phyloP scores from a whole-genome alignment of 2,888 invertebrate species.

The Epinotia brunnichana region DNA sequence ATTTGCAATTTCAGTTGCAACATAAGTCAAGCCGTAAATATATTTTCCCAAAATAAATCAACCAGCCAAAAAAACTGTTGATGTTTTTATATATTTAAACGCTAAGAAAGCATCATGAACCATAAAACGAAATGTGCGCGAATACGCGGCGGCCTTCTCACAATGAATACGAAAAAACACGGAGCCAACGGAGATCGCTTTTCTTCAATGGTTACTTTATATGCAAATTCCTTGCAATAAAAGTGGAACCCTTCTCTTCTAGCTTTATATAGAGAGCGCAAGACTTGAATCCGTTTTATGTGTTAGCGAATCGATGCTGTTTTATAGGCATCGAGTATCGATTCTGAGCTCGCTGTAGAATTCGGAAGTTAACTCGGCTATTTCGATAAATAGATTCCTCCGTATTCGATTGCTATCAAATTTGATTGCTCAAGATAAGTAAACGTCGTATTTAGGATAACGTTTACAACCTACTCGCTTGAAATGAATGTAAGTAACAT shows the following conservation, averaged over 20 bases:
- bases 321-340: conserved; percentile 82
- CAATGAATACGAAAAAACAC: conserved; percentile 81
- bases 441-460: conserved; percentile 43
- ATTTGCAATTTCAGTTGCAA: conserved; percentile 59
- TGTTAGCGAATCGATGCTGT: conserved; percentile 80
- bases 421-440: conserved; percentile 62
- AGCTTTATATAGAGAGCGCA: conserved; percentile 78
- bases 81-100: conserved; percentile 79
- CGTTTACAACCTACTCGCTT: conserved; percentile 36
- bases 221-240: conserved; percentile 83
- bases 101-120: conserved; percentile 75
- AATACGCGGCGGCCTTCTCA: conserved; percentile 72
- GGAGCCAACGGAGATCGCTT: conserved; percentile 78
- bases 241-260: conserved; percentile 81
- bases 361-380: conserved; percentile 76
- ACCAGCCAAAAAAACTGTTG: conserved; percentile 69
- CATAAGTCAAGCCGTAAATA: conserved; percentile 53
- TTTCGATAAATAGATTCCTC: conserved; percentile 72
- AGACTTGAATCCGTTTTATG: conserved; percentile 82
- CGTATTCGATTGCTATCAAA: conserved; percentile 76
- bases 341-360: conserved; percentile 72
- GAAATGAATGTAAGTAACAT: conserved; percentile 31
- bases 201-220: conserved; percentile 84
- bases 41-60: conserved; percentile 71
- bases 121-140: conserved; percentile 74